phyloP scores from a whole-genome alignment of 1,140 invertebrate genomes.

The Cotesia vestalis region DNA sequence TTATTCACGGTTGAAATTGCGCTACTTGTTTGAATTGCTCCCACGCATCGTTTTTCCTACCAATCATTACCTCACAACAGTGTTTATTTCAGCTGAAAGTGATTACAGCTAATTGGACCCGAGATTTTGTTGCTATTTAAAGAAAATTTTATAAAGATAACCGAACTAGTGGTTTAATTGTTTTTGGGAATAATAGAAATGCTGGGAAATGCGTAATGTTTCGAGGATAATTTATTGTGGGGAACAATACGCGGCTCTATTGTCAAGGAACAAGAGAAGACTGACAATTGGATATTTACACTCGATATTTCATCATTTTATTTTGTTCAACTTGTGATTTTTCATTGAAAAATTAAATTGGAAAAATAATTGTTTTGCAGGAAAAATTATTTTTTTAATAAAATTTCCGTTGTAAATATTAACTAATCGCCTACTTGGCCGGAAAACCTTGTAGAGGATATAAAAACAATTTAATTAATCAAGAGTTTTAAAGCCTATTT shows the following conservation, averaged over 20 bases:
- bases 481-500: too few species aligned
- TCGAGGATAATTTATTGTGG: conserved; percentile 28
- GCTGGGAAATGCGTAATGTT: conserved; percentile 13
- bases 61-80: not conserved
- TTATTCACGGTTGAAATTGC: conserved; percentile 9
- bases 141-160: too few species aligned
- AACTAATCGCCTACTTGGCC: too few species aligned
- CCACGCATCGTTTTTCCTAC: not conserved
- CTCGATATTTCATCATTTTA: conserved; percentile 25
- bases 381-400: too few species aligned
- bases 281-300: conserved; percentile 21
- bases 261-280: conserved; percentile 26
- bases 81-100: too few species aligned
- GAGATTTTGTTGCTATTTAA: too few species aligned
- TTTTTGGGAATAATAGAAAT: not conserved
- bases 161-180: not conserved
- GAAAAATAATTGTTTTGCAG: too few species aligned
- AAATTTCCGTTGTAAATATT: too few species aligned
- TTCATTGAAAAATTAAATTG: too few species aligned
- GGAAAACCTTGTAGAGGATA: too few species aligned
- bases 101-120: too few species aligned
- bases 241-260: conserved; percentile 20
- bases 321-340: not conserved
- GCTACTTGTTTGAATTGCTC: conserved; percentile 23
- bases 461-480: too few species aligned